Percentiles rank a stretch among this genome's conserved stretches.
phyloP scores from a whole-genome alignment of 92 coral and sea anemone genomes.

The Bergia puertoricense region DNA sequence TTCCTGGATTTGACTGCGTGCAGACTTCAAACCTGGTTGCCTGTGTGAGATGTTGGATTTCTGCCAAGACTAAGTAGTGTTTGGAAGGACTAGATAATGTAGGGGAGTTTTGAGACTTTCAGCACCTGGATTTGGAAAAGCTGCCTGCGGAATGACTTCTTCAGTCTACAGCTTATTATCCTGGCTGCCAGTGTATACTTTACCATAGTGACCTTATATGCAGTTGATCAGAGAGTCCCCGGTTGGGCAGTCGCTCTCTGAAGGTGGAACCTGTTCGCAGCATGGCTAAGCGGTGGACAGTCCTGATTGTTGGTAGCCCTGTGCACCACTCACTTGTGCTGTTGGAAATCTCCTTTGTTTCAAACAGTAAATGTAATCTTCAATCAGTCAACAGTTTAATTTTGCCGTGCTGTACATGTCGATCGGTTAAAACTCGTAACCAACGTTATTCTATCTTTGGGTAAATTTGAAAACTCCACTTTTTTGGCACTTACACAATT shows the following conservation, averaged over 20 bases:
- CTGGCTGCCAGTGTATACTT: slow-evolving; percentile 43
- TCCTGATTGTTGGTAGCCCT: slow-evolving; percentile 23
- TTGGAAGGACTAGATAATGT: slow-evolving; percentile 29
- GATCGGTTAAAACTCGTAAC: neutral
- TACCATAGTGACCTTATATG: slow-evolving; percentile 30
- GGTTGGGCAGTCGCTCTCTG: slow-evolving; percentile 24
- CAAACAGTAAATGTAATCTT: neutral
- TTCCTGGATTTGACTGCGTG: slow-evolving; percentile 27
- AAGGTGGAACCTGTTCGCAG: slow-evolving; percentile 42
- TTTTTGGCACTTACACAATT: neutral
- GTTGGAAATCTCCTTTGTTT: neutral
- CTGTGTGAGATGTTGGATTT: slow-evolving; percentile 22
- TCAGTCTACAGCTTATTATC: slow-evolving; percentile 16
- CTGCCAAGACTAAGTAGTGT: slow-evolving; percentile 32
- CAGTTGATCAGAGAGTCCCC: slow-evolving; percentile 18
- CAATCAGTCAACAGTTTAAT: neutral
- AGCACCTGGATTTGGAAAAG: slow-evolving; percentile 25
- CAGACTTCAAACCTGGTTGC: slow-evolving; percentile 28
- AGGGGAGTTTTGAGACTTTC: slow-evolving; percentile 31
- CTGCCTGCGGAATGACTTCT: slow-evolving; percentile 7
- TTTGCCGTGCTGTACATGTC: neutral
- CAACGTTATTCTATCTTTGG: neutral
- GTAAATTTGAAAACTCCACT: neutral
- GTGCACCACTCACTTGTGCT: slow-evolving; percentile 44
- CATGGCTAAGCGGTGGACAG: slow-evolving; percentile 38